phyloP scores from a whole-genome alignment of 2,888 invertebrate genomes.

The Habrosyne pyritoides region DNA sequence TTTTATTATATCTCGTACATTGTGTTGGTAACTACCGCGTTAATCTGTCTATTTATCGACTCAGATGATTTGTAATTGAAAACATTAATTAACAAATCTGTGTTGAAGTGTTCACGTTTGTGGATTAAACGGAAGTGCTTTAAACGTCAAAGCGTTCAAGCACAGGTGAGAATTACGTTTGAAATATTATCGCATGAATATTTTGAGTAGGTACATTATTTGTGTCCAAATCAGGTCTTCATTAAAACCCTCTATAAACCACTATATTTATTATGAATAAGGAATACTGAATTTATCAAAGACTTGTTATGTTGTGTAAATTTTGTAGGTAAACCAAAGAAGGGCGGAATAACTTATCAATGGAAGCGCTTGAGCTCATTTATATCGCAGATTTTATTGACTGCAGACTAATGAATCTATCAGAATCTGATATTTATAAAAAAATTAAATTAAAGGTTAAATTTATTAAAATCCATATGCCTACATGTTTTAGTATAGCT shows the following conservation, averaged over 20 bases:
- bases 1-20: slow-evolving; percentile 29
- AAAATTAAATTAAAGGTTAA: too few relatives aligned
- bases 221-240: background rate
- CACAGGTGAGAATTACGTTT: slow-evolving; percentile 33
- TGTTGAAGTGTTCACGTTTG: slow-evolving; percentile 45
- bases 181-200: background rate
- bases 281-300: background rate
- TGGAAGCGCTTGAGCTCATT: background rate
- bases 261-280: slow-evolving; percentile 2
- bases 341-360: background rate
- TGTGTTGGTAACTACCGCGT: slow-evolving; percentile 39
- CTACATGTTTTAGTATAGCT: too few relatives aligned
- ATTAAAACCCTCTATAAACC: background rate
- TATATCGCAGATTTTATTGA: background rate
- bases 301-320: background rate
- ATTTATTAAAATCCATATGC: too few relatives aligned
- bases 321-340: background rate
- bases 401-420: background rate
- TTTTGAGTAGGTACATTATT: background rate
- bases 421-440: background rate
- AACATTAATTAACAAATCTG: slow-evolving; percentile 40
- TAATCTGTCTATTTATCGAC: slow-evolving; percentile 40
- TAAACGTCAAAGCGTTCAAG: slow-evolving; percentile 22
- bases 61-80: slow-evolving; percentile 32
- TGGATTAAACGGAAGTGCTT: slow-evolving; percentile 39